Evolutionary conservation across 2,797 vertebrate genomes (phyloP).

Genomic region (Scolopax rusticola): DNA sequence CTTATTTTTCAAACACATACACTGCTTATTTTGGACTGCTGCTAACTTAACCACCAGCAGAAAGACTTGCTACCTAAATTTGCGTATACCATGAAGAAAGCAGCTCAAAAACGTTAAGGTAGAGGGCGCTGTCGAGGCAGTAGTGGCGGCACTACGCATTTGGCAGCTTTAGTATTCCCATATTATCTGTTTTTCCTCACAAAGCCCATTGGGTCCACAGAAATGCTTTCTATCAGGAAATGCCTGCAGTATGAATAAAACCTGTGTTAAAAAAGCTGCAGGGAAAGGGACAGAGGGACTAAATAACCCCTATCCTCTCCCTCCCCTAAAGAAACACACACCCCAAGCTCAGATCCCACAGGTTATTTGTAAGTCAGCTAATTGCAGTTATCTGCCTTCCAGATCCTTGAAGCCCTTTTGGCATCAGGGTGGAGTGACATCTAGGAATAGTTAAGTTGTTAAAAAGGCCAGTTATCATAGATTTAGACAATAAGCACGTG

Average conservation of each 20-base stretch:
- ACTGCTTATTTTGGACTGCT: neutral
- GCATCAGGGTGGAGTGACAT: neutral
- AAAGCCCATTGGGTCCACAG: neutral
- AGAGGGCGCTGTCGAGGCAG: neutral
- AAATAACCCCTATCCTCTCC: neutral
- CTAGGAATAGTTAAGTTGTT: neutral
- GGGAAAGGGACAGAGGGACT: neutral
- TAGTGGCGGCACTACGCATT: neutral
- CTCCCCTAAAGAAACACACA: neutral
- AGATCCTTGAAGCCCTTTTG: neutral
- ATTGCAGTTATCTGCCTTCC: neutral
- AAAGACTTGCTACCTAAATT: neutral
- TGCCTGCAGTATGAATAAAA: neutral
- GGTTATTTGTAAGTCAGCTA: neutral
- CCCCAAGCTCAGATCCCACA: accelerated
- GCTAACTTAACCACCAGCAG: neutral
- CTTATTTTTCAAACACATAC: neutral
- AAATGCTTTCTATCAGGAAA: neutral
- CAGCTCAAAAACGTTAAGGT: neutral
- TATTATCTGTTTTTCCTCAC: neutral
- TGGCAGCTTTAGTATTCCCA: neutral
- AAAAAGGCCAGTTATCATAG: neutral
- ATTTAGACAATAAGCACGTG: neutral
- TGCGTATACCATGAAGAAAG: neutral
- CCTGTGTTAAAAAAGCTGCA: neutral